Evolutionary conservation across 2,888 invertebrate genomes (phyloP), one percentile per base, ranked within the genome.

Genomic region (Drosophila algonquin): DNA sequence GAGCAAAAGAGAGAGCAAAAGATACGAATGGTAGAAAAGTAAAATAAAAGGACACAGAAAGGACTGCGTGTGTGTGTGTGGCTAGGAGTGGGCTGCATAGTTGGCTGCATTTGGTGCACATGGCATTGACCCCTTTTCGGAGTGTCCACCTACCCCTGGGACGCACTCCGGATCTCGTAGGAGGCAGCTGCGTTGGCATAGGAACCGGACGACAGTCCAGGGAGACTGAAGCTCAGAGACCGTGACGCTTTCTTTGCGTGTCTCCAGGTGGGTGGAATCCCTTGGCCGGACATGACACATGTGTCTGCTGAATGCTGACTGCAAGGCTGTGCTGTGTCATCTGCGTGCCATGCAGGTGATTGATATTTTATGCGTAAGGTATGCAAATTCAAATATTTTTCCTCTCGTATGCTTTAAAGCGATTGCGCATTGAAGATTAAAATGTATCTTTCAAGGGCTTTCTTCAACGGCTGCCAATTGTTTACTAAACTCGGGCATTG

Each of bases 181-280:
- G 18, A 18, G 18, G 18, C 71, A 72, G 71, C 71, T 72, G 73
- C 65, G 80, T 69, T 70, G 70, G 67, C 76, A 78, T 76, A 76
- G 79, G 50, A 64, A 78, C 60, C 55, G 52, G 58, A 60, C 9
- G 30, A 78, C 60, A n/a, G n/a, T n/a, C n/a, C n/a, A 57, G 52
- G 58, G 62, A 9, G 30, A 51, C 10, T 44, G 9, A 51, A 21
- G 21, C 44, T 50, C 44, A 57, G 48, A 56, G 55, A 16, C 51
- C 9, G 77, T 87, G 77, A 75, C 82, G 75, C 57, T 76, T 64
- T 71, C 14, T 27, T 64, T 44, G 12, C 40, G 21, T 21, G 21
- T 21, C 21, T n/a, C 40, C 40, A 40, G 40, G n/a, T 40, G 40
- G 7, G n/a, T 40, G 40, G 40, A 40, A 40, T 40, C 40, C 7